phyloP scores from a whole-genome alignment of 2,113 vertebrate genomes.

The Pseudorasbora parva region DNA sequence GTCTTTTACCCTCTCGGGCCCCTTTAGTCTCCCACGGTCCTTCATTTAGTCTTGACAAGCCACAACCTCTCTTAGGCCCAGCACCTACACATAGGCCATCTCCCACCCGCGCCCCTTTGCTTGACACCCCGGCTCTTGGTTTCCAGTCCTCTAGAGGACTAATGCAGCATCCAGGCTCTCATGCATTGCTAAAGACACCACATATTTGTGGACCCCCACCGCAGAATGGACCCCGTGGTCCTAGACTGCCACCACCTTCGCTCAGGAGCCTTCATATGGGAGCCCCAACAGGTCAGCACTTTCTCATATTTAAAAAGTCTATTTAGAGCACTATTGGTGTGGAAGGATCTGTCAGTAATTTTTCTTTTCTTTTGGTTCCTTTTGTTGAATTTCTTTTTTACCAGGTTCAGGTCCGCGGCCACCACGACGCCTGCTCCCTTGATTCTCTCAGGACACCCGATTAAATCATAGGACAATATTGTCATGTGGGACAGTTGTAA shows the following conservation, averaged over 20 bases:
- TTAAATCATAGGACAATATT: neutral
- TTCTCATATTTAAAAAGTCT: neutral
- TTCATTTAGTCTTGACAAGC: constrained; percentile 30
- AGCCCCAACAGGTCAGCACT: constrained; percentile 58
- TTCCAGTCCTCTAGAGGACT: constrained; percentile 57
- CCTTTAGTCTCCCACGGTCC: neutral
- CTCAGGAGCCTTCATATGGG: constrained; percentile 66
- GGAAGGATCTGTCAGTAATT: neutral
- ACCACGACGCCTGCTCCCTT: constrained; percentile 21
- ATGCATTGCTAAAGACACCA: constrained; percentile 39
- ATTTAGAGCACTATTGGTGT: neutral
- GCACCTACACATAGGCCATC: constrained; percentile 1
- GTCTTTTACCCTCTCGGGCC: neutral
- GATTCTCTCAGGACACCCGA: constrained; percentile 15
- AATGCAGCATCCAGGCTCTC: constrained; percentile 49
- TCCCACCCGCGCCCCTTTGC: neutral
- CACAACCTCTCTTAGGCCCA: constrained; percentile 13
- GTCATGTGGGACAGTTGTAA: neutral
- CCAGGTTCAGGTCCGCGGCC: neutral
- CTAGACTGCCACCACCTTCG: constrained; percentile 61
- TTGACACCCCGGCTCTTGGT: constrained; percentile 26
- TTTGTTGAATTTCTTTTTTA: neutral
- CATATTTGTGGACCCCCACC: constrained; percentile 43
- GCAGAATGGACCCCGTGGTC: constrained; percentile 56
- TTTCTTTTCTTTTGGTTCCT: neutral